Evolutionary conservation across 2,113 vertebrate species (phyloP).

Genomic region (Seriola rivoliana): DNA sequence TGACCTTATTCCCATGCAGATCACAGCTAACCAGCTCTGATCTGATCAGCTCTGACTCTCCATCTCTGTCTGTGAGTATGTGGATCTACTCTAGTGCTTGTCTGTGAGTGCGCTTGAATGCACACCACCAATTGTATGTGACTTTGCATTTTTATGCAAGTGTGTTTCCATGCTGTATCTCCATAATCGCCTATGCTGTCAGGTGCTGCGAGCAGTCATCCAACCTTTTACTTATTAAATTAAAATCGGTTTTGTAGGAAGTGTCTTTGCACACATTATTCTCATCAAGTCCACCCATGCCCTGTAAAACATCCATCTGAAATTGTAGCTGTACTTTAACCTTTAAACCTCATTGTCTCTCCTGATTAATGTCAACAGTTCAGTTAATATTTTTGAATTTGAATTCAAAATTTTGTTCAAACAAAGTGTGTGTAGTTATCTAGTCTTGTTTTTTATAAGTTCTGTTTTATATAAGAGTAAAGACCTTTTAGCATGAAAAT

Average conservation of each 20-base stretch:
- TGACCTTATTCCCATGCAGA: constrained; percentile 56
- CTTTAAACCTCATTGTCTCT: background rate
- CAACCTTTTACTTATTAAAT: constrained; percentile 11
- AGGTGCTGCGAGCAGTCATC: background rate
- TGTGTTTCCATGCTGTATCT: background rate
- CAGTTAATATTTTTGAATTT: background rate
- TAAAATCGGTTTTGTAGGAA: constrained; percentile 17
- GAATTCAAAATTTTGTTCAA: too few species aligned
- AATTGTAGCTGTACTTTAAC: background rate
- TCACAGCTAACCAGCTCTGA: constrained; percentile 36
- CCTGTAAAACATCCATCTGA: background rate
- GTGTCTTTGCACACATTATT: constrained; percentile 9
- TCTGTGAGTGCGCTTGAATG: background rate
- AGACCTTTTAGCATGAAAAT: too few species aligned
- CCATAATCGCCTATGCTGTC: background rate
- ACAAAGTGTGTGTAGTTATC: too few species aligned
- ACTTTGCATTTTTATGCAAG: constrained; percentile 22
- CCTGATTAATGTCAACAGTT: background rate
- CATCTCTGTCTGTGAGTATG: background rate
- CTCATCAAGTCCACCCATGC: background rate
- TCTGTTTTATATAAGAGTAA: too few species aligned
- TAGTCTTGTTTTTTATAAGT: too few species aligned
- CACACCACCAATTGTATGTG: constrained; percentile 4
- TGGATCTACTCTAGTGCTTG: background rate
- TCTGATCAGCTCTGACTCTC: constrained; percentile 29